Evolutionary conservation across 2,113 vertebrate species (phyloP).

Genomic region (Scomber scombrus): DNA sequence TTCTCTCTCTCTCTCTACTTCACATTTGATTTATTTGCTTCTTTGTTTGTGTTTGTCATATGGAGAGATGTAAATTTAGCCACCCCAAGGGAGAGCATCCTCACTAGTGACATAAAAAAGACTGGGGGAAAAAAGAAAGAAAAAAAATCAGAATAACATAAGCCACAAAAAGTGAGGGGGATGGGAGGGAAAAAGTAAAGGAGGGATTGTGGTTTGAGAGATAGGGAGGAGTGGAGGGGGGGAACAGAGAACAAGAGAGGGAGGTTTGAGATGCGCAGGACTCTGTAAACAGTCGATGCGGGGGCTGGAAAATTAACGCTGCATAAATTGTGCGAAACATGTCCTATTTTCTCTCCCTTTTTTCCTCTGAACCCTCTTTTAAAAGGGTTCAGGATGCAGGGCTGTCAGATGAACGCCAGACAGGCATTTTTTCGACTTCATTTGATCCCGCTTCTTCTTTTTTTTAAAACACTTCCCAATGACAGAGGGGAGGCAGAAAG

Average conservation of each 20-base stretch:
- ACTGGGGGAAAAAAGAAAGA: not conserved
- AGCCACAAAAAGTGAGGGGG: constrained; percentile 70
- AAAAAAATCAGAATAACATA: constrained; percentile 78
- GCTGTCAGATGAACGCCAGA: constrained; percentile 83
- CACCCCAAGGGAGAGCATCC: constrained; percentile 79
- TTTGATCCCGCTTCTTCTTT: constrained; percentile 80
- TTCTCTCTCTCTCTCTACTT: constrained; percentile 32
- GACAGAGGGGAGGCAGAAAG: constrained; percentile 77
- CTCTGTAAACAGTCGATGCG: constrained; percentile 81
- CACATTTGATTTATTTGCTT: constrained; percentile 79
- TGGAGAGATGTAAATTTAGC: constrained; percentile 83
- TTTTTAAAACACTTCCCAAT: constrained; percentile 74
- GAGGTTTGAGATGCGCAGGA: constrained; percentile 76
- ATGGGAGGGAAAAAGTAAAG: constrained; percentile 55
- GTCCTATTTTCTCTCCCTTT: constrained; percentile 80
- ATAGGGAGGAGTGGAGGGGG: not conserved
- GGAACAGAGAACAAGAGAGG: constrained; percentile 63
- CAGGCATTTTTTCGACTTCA: constrained; percentile 76
- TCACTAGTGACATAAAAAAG: constrained; percentile 75
- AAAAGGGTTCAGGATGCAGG: constrained; percentile 79
- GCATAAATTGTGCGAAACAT: constrained; percentile 83
- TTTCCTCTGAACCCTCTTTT: constrained; percentile 73
- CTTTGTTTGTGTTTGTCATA: constrained; percentile 83
- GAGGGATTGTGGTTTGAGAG: constrained; percentile 70
- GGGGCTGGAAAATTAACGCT: constrained; percentile 85